These are phyloP conservation scores for Lepeophtheirus salmonis DNA, from an alignment of 1,140 invertebrate species.

Conservation along the genomic window DNA sequence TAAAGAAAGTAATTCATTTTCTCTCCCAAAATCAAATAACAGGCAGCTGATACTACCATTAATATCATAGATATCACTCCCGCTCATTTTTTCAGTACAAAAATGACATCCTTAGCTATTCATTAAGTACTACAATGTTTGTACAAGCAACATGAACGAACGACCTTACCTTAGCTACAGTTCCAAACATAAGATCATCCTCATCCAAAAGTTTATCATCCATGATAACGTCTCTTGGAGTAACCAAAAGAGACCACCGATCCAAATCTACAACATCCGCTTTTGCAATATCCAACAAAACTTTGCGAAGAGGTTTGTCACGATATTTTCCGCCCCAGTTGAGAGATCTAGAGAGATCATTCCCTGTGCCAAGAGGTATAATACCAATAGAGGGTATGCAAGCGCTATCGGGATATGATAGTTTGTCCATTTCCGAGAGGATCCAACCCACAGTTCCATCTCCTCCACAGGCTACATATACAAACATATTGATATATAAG, in stretches of 20 bases:
- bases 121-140: no score
- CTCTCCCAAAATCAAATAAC: no score
- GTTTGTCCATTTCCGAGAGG: slow-evolving; percentile 15
- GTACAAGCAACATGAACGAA: no score
- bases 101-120: no score
- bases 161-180: neutral
- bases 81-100: no score
- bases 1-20: no score
- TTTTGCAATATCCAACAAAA: slow-evolving; percentile 6
- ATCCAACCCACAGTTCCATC: slow-evolving; percentile 19
- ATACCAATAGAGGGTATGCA: slow-evolving; percentile 11
- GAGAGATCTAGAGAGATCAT: slow-evolving; percentile 15
- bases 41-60: no score
- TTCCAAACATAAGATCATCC: neutral
- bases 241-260: slow-evolving; percentile 4
- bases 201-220: neutral
- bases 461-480: slow-evolving; percentile 16
- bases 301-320: slow-evolving; percentile 15
- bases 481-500: neutral
- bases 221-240: neutral
- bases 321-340: slow-evolving; percentile 15
- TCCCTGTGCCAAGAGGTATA: slow-evolving; percentile 17
- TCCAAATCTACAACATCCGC: slow-evolving; percentile 14
- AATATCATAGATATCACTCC: no score
- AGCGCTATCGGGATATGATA: neutral